A percentile compares a stretch with the other conserved stretches of the same genome.
phyloP scores from a whole-genome alignment of 2,888 invertebrate genomes.

The Unio delphinus region DNA sequence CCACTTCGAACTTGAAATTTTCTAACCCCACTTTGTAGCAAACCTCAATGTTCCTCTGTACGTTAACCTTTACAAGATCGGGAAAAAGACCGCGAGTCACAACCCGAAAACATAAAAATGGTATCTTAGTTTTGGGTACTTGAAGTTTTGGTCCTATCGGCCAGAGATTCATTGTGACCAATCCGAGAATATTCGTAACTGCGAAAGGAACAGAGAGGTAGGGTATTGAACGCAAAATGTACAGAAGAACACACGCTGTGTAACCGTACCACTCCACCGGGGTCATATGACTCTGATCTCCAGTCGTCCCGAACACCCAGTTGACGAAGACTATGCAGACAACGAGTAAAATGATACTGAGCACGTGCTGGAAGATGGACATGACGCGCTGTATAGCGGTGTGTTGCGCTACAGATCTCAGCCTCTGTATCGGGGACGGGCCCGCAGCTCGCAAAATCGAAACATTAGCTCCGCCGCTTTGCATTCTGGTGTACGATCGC shows the following conservation, averaged over 20 bases:
- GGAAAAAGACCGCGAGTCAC: constrained; percentile 38
- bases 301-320: constrained; percentile 29
- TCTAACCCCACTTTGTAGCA: constrained; percentile 38
- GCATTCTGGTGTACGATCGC: too few relatives aligned
- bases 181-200: constrained; percentile 27
- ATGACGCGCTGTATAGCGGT: too few relatives aligned
- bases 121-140: constrained; percentile 25
- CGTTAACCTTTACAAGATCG: constrained; percentile 29
- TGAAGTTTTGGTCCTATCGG: constrained; percentile 23
- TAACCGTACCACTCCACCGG: constrained; percentile 25
- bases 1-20: constrained; percentile 43
- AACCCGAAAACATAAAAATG: constrained; percentile 42
- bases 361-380: constrained; percentile 16
- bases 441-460: too few relatives aligned
- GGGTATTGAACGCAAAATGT: constrained; percentile 22
- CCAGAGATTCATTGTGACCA: constrained; percentile 33
- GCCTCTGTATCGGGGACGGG: too few relatives aligned
- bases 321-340: constrained; percentile 23
- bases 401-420: too few relatives aligned
- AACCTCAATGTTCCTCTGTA: constrained; percentile 32
- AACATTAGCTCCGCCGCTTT: too few relatives aligned
- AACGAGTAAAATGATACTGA: constrained; percentile 14
- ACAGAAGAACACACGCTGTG: constrained; percentile 13
- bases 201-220: constrained; percentile 30
- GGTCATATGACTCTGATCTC: constrained; percentile 23